phyloP scores from a whole-genome alignment of 2,113 vertebrate genomes.

The Takifugu flavidus region DNA sequence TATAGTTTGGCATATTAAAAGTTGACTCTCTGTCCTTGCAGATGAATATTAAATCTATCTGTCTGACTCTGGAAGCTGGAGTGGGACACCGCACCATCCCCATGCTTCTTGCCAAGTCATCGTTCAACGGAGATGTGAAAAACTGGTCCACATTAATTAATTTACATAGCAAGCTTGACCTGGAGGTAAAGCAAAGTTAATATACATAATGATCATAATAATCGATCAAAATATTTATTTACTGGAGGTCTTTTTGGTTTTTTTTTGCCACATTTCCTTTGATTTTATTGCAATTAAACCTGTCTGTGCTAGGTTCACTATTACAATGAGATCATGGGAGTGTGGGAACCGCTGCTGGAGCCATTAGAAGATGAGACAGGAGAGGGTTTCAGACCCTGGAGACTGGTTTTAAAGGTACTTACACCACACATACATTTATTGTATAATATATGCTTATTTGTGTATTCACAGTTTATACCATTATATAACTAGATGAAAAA shows the following conservation, averaged over 20 bases:
- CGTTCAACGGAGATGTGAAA: conserved; percentile 84
- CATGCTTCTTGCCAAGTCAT: conserved; percentile 95
- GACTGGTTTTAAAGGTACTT: conserved; percentile 85
- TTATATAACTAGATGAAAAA: conserved; percentile 87
- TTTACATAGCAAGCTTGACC: conserved; percentile 80
- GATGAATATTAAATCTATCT: conserved; percentile 83
- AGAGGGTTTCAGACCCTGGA: conserved; percentile 89
- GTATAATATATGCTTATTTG: background rate
- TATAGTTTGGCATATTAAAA: no score
- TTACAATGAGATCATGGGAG: conserved; percentile 92
- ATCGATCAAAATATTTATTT: no score
- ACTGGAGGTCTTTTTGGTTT: background rate
- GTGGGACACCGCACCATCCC: conserved; percentile 92
- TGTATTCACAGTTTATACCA: background rate
- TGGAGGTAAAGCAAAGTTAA: conserved; percentile 79
- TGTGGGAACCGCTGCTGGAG: conserved; percentile 97
- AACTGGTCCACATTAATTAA: conserved; percentile 94
- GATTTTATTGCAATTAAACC: background rate
- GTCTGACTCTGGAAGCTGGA: conserved; percentile 93
- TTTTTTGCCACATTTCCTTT: background rate
- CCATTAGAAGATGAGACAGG: conserved; percentile 87
- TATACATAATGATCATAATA: no score
- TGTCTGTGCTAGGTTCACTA: conserved; percentile 83
- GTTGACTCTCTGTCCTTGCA: conserved; percentile 17
- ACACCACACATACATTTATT: background rate